A percentile compares a stretch with the other conserved stretches of the same genome.
Conservation (phyloP, 2,888 invertebrate species). For the Tipula helvola region DNA sequence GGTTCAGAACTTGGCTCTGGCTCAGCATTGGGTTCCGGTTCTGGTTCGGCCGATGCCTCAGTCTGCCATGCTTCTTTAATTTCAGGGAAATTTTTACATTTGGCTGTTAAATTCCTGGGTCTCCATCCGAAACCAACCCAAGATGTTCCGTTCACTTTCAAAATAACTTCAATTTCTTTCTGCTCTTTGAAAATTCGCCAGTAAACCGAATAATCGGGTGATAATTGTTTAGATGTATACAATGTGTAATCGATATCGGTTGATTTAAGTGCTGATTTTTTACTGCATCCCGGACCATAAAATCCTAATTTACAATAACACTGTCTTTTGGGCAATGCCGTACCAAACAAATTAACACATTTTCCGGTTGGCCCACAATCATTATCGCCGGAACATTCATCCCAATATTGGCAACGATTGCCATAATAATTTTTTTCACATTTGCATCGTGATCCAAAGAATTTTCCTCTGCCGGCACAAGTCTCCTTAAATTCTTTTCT, state of each 20-base stretch:
- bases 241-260: conserved; percentile 56
- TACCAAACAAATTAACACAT: conserved; percentile 70
- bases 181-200: conserved; percentile 75
- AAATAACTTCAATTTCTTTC: conserved; percentile 76
- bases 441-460: conserved; percentile 63
- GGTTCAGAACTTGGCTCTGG: conserved; percentile 35
- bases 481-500: conserved; percentile 64
- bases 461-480: conserved; percentile 75
- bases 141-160: conserved; percentile 77
- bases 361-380: conserved; percentile 81
- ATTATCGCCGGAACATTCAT: conserved; percentile 72
- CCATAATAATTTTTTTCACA: conserved; percentile 75
- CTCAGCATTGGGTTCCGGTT: conserved; percentile 34
- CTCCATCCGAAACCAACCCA: conserved; percentile 90
- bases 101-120: conserved; percentile 57
- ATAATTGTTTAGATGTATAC: conserved; percentile 58
- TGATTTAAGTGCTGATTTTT: conserved; percentile 63
- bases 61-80: conserved; percentile 37
- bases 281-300: conserved; percentile 73
- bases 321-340: conserved; percentile 65
- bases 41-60: conserved; percentile 31
- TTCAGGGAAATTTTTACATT: conserved; percentile 70
- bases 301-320: conserved; percentile 88
- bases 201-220: conserved; percentile 63
- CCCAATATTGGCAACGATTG: conserved; percentile 70